Base-by-base conservation (phyloP, 2,888 invertebrate genomes). In the Chrysina gloriosa region DNA sequence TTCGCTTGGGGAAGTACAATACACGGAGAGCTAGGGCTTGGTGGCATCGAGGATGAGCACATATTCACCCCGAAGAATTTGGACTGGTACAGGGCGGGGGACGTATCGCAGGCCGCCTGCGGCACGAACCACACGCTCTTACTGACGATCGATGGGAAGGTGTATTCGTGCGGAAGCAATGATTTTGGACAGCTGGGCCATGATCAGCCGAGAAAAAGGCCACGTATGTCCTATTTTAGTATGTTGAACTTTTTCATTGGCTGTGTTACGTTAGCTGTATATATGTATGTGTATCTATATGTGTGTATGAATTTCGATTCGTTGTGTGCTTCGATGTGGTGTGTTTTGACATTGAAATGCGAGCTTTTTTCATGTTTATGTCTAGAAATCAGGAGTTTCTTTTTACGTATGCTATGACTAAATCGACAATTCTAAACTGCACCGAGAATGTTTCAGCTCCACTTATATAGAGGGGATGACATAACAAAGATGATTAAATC, bases 121-220 rank as follows among this genome's bases (percentile, higher is more conserved):
- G 96, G 97, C 19, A 89, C 91, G 75, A 90, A 90, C 73, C 96
- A 97, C 81, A 92, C 94, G 0, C 80, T 97, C 9, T 87, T 96
- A 71, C 84, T 96, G 0, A 90, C 93, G 0, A 84, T 85, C 68
- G 88, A 89, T 79, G 97, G 97, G 6, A 87, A 91, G 76, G 85
- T 97, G 3, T 96, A 90, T 83, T 92, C 96, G 1, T 97, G 97
- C 85, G 98, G 98, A 1, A 93, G 88, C 79, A 98, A 98, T 85
- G 96, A 96, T 78, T 89, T 89, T 77, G 95, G 96, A 0, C 98
- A 98, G 81, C 86, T 98, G 63, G 98, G 97, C 3, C 92, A 92
- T 78, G 85, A 87, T 29, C 84, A 86, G 76, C 85, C 89, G 45
- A 85, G 87, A 77, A 89, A 88, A 86, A 85, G 88, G 85, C 88